A percentile compares a stretch with the other conserved stretches of the same genome.
Conservation (phyloP, 2,888 invertebrate genomes). For the Altica lythri region DNA sequence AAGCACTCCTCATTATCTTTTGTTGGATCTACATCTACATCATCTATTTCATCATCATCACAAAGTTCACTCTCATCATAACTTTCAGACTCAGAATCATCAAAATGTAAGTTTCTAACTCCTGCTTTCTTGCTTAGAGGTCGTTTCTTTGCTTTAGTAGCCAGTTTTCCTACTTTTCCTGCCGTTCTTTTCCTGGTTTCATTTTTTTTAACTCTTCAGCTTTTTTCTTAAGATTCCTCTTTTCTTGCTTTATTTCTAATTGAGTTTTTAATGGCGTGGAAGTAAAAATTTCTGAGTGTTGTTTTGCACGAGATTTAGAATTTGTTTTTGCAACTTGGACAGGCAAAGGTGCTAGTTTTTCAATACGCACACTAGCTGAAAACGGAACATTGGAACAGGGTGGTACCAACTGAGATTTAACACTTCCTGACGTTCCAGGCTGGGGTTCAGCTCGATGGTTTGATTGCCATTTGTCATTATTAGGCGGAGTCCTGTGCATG, state of each 20-base stretch:
- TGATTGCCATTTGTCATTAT: conserved; percentile 7
- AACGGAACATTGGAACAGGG: conserved; percentile 3
- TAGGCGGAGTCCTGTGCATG: conserved; percentile 1
- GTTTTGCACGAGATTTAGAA: conserved; percentile 12
- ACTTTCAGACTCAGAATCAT: conserved; percentile 21
- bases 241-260: conserved; percentile 6
- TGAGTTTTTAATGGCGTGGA: conserved; percentile 14
- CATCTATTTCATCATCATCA: conserved; percentile 6
- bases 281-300: too few species aligned
- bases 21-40: neutral
- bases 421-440: conserved; percentile 3
- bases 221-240: conserved; percentile 7
- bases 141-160: conserved; percentile 9
- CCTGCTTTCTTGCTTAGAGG: neutral
- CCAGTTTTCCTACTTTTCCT: conserved; percentile 2
- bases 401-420: conserved; percentile 9
- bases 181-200: conserved; percentile 3
- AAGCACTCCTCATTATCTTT: neutral
- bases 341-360: too few species aligned
- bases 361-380: conserved; percentile 5
- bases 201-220: conserved; percentile 6
- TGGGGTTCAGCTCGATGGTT: conserved; percentile 4
- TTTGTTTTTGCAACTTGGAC: conserved; percentile 2
- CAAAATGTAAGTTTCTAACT: conserved; percentile 8
- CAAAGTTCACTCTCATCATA: conserved; percentile 15